phyloP scores from a whole-genome alignment of 2,113 vertebrate genomes.

The pig (Sus scrofa) region DNA sequence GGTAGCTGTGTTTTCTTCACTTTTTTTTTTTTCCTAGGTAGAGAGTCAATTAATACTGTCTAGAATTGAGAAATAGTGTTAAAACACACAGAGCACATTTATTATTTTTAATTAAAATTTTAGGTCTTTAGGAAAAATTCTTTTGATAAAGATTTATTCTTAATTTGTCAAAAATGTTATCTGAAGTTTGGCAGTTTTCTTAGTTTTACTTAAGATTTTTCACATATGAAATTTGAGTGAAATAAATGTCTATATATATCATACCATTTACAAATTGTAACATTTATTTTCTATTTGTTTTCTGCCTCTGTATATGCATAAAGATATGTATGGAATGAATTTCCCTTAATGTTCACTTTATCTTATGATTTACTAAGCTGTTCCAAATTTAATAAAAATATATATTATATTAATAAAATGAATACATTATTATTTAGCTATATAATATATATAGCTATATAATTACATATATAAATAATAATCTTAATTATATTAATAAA shows the following conservation, averaged over 20 bases:
- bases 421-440: constrained; percentile 7
- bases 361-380: background rate
- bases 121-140: background rate
- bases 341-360: background rate
- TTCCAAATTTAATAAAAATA: background rate
- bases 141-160: constrained; percentile 24
- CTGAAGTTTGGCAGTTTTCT: constrained; percentile 1
- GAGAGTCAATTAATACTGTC: background rate
- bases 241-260: background rate
- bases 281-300: background rate
- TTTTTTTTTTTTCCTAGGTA: background rate
- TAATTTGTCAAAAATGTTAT: background rate
- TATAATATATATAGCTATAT: background rate
- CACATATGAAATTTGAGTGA: background rate
- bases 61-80: constrained; percentile 4
- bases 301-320: background rate
- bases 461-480: too few species aligned
- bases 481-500: too few species aligned
- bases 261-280: background rate
- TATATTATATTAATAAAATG: background rate
- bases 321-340: background rate
- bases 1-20: background rate
- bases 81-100: background rate
- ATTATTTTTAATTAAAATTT: background rate
- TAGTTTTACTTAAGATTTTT: background rate